Evolutionary conservation across 2,113 vertebrate species (phyloP), one percentile per base, ranked within the genome.

Genomic region (Argyrosomus japonicus): DNA sequence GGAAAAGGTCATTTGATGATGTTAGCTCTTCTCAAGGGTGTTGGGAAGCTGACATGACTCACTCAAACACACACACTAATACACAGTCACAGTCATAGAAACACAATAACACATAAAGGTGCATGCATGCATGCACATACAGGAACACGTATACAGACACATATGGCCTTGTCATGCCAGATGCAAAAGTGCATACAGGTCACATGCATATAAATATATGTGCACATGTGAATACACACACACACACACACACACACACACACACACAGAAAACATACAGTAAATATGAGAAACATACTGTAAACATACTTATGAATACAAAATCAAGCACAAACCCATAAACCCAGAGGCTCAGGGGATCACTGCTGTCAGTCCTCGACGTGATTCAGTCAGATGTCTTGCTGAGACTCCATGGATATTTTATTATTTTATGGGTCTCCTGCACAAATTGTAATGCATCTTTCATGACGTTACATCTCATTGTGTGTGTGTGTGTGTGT

Each of bases 381-480:
- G n/a, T 43, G 81, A 69, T 63, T 45, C 69, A 63, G 68, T 83
- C 12, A 7, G 60, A 88, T 84, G 70, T 87, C 77, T 79, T 64
- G 81, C 86, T 84, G 90, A 89, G 81, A 83, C 74, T 84, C 75
- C 67, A 88, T 92, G 77, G 90, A 91, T 93, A 90, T 91, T 92
- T 91, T 91, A 92, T 91, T 93, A 90, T 91, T 92, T 91, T 91
- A 92, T 91, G 79, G 81, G 68, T 68, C 74, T 90, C 81, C 85
- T 78, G 71, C 79, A 71, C 68, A 77, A 87, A 87, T 64, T 75
- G 25, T 45, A n/a, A 68, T 91, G 47, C 86, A 92, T 89, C 36
- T 90, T 92, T 92, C 58, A 91, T 85, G 63, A 88, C 56, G 61
- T 70, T 79, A 91, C 85, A 86, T 80, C 21, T 61, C 58, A 79